A percentile compares a stretch with the other conserved stretches of the same genome.
phyloP scores from a whole-genome alignment of 2,113 vertebrate species.

The Hippopotamus amphibius region DNA sequence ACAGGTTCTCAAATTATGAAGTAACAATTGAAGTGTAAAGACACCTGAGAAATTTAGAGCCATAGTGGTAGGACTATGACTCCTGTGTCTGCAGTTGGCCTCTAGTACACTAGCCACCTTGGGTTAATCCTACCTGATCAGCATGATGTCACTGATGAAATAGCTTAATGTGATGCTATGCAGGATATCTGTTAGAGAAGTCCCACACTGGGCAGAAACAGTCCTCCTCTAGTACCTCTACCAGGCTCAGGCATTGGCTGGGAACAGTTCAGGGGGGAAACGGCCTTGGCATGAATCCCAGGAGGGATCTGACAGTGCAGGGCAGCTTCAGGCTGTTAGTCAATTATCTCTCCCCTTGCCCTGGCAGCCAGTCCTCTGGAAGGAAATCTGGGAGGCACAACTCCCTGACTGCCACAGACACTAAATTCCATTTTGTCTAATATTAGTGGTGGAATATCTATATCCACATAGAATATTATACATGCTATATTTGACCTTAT shows the following conservation, averaged over 20 bases:
- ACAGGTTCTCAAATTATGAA: background rate
- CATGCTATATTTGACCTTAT: background rate
- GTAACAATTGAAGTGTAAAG: background rate
- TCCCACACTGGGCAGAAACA: background rate
- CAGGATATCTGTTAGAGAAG: background rate
- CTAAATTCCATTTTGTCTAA: background rate
- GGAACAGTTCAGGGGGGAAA: background rate
- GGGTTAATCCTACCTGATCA: background rate
- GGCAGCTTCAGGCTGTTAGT: background rate
- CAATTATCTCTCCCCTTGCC: background rate
- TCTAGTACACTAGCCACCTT: background rate
- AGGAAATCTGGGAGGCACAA: background rate
- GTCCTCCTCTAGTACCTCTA: background rate
- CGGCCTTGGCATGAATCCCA: background rate
- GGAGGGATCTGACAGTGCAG: background rate
- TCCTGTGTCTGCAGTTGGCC: background rate
- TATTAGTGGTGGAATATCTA: background rate
- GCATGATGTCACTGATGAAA: background rate
- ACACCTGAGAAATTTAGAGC: background rate
- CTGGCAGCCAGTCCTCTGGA: background rate
- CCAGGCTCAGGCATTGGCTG: background rate
- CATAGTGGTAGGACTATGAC: fast-evolving
- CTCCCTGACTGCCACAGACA: background rate
- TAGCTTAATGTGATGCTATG: background rate
- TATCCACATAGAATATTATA: background rate